A percentile compares a stretch with the other conserved stretches of the same genome.
These are phyloP conservation scores for Apantesis nais DNA, from an alignment of 2,888 invertebrate species.

Conservation along the genomic window DNA sequence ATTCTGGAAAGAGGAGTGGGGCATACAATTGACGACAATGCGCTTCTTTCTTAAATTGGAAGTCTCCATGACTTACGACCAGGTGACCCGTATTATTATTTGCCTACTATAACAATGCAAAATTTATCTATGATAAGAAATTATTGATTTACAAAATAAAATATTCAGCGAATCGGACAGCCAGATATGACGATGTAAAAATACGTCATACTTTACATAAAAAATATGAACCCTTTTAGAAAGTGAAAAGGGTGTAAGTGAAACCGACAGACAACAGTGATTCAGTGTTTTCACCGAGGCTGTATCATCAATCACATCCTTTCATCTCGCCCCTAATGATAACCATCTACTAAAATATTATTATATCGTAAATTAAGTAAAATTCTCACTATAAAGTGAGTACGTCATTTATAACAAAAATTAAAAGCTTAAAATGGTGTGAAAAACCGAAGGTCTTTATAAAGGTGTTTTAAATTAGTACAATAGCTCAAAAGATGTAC, in stretches of 20 bases:
- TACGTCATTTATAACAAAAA: constrained; percentile 34
- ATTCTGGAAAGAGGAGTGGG: too few relatives aligned
- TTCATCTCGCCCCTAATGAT: constrained; percentile 57
- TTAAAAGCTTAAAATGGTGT: constrained; percentile 12
- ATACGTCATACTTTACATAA: constrained; percentile 41
- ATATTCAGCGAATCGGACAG: constrained; percentile 12
- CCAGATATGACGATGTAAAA: constrained; percentile 30
- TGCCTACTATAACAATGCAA: too few relatives aligned
- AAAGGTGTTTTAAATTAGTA: not conserved
- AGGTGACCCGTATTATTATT: too few relatives aligned
- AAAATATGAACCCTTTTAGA: constrained; percentile 52
- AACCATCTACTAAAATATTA: constrained; percentile 54
- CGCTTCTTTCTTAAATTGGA: too few relatives aligned
- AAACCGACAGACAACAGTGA: constrained; percentile 66
- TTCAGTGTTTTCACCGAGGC: constrained; percentile 55
- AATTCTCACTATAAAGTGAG: constrained; percentile 34
- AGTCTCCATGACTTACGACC: too few relatives aligned
- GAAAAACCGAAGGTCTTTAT: not conserved
- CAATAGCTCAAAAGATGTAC: not conserved
- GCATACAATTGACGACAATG: too few relatives aligned
- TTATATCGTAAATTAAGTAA: constrained; percentile 49
- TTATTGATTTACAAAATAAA: not conserved
- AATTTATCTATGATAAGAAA: not conserved
- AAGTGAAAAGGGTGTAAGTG: constrained; percentile 57
- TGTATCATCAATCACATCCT: constrained; percentile 62